Evolutionary conservation across 2,797 vertebrate species (phyloP).

Genomic region (Notamacropus eugenii): DNA sequence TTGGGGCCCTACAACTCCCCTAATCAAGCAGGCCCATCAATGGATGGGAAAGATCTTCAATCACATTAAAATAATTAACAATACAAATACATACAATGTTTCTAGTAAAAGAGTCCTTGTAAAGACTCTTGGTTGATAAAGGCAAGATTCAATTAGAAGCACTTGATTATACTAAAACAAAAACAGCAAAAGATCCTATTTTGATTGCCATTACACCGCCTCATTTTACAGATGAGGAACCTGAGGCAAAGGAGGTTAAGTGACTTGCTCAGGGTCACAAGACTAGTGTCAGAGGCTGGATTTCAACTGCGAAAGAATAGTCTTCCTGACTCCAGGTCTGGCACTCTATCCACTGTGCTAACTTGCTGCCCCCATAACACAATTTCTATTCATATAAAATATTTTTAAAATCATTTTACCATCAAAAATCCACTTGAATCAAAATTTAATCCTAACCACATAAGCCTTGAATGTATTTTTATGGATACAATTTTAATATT

Average conservation of each 20-base stretch:
- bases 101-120: too few species aligned
- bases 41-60: too few species aligned
- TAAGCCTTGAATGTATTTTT: not conserved
- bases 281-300: not conserved
- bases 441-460: not conserved
- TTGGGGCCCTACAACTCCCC: too few species aligned
- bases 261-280: not conserved
- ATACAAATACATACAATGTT: too few species aligned
- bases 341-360: not conserved
- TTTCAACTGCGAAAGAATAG: not conserved
- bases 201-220: too few species aligned
- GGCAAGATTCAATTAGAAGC: too few species aligned
- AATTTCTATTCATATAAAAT: not conserved
- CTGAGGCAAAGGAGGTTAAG: not conserved
- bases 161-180: too few species aligned
- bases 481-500: not conserved
- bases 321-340: not conserved
- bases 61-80: too few species aligned
- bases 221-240: not conserved
- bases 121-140: too few species aligned
- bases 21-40: too few species aligned
- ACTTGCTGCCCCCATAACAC: not conserved
- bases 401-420: not conserved
- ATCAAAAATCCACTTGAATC: not conserved
- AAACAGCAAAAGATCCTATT: too few species aligned